Evolutionary conservation across 53 echinoderm and acorn worm species (phyloP), one percentile per base, ranked within the genome.

Genomic region (Echinarachnius parma): DNA sequence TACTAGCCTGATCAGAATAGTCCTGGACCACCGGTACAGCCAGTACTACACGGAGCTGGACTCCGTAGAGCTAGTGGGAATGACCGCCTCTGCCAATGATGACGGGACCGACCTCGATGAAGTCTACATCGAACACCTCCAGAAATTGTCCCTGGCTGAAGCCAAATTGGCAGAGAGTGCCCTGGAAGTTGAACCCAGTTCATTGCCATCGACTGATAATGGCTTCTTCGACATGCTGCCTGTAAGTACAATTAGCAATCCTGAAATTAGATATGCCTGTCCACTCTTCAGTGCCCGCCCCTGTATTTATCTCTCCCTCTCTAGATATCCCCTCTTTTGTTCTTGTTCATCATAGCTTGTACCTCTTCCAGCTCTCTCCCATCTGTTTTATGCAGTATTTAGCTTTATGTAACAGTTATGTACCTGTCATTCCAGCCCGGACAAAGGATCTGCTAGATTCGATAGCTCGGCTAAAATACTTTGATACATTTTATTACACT

Each of bases 41-140:
- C 75, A 83, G 2, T 94, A 94, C 81, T 94, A 94, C 76, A 82
- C 87, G 19, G 94, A 94, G 45, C 75, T 94, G 1, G 94, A 94
- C 68, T 83, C 86, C 5, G 77, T 94, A 20, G 84, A 90, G 55
- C 63, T 90, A 0, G 62, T 90, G 39, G 94, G 94, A 15, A 50
- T 49, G 62, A 72, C n/a, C 8, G 27, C 19, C 1, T 32, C 52
- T 16, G 3, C 31, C 9, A 9, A 66, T 4, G 49, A 58, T 9
- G 67, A 33, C 0, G 46, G 59, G 15, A 35, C 69, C 61, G 93
- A 93, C 75, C 27, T 93, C 21, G 93, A 93, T 19, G 83, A 81
- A 27, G 89, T 62, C 7, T 93, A 93, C 59, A 61, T 56, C 31
- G 21, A 77, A 1, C 61, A 77, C 20, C 34, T 93, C 14, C 55